Evolutionary conservation across 1,140 invertebrate species (phyloP).

Genomic region (Andrena cerasifolii): DNA sequence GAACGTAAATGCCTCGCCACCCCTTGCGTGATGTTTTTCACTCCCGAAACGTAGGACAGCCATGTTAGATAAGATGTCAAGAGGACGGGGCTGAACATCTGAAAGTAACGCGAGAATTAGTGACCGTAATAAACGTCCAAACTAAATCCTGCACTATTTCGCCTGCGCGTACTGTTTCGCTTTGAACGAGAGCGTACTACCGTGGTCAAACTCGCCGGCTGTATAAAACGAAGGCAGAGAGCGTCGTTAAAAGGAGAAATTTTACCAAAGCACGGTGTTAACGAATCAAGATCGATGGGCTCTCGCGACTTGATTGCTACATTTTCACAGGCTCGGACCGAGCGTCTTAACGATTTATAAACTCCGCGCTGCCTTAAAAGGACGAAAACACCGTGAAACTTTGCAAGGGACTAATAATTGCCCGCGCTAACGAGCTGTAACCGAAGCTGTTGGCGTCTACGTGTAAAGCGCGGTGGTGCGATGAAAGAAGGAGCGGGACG

Average conservation of each 20-base stretch:
- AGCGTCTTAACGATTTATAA: conserved; percentile 26
- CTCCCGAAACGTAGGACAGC: conserved; percentile 53
- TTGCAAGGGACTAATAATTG: conserved; percentile 49
- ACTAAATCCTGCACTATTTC: not conserved
- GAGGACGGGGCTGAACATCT: conserved; percentile 13
- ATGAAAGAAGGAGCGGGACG: too few relatives aligned
- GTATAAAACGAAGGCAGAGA: too few relatives aligned
- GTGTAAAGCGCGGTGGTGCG: too few relatives aligned
- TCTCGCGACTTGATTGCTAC: not conserved
- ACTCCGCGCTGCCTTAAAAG: not conserved
- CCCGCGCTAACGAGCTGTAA: conserved; percentile 18
- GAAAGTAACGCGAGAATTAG: not conserved
- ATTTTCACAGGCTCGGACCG: not conserved
- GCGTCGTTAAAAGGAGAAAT: not conserved
- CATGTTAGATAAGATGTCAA: conserved; percentile 44
- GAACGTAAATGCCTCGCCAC: conserved; percentile 76
- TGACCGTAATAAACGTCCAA: not conserved
- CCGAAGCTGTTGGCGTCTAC: not conserved
- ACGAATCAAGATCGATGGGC: not conserved
- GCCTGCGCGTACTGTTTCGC: not conserved
- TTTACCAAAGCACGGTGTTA: conserved; percentile 6
- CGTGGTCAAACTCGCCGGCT: too few relatives aligned
- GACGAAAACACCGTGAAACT: conserved; percentile 8
- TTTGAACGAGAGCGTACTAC: too few relatives aligned
- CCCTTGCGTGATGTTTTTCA: conserved; percentile 69